phyloP scores from a whole-genome alignment of 2,113 vertebrate genomes.

The Sturnus vulgaris region DNA sequence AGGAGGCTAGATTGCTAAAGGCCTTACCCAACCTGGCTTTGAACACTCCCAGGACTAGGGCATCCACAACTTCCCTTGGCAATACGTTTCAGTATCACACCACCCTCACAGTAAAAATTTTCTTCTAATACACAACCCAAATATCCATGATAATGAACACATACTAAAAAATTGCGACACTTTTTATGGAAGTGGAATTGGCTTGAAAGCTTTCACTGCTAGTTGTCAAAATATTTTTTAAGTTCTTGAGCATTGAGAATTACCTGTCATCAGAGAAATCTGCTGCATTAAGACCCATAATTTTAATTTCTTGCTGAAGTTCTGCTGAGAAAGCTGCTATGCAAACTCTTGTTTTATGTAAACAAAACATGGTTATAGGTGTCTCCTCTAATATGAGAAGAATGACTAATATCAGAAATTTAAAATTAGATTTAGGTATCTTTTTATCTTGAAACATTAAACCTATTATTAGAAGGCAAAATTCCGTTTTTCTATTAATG shows the following conservation, averaged over 20 bases:
- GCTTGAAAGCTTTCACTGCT: slow-evolving; percentile 67
- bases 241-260: slow-evolving; percentile 65
- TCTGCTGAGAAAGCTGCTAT: slow-evolving; percentile 57
- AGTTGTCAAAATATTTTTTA: slow-evolving; percentile 74
- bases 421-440: background rate
- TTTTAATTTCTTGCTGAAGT: slow-evolving; percentile 66
- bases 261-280: slow-evolving; percentile 68
- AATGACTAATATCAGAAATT: background rate
- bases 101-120: background rate
- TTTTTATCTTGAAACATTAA: background rate
- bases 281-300: slow-evolving; percentile 57
- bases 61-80: too few species aligned
- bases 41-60: background rate
- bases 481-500: background rate
- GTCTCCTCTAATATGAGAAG: background rate
- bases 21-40: background rate
- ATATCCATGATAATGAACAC: slow-evolving; percentile 17
- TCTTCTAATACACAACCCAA: background rate
- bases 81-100: background rate
- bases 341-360: slow-evolving; percentile 54
- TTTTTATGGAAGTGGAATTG: slow-evolving; percentile 41
- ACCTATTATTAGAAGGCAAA: background rate
- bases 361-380: slow-evolving; percentile 46
- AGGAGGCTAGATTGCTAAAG: background rate
- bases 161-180: slow-evolving; percentile 18